A percentile compares a stretch with the other conserved stretches of the same genome.
Conservation (phyloP, 53 echinoderm and acorn worm genomes). For the Zoroaster sp. region DNA sequence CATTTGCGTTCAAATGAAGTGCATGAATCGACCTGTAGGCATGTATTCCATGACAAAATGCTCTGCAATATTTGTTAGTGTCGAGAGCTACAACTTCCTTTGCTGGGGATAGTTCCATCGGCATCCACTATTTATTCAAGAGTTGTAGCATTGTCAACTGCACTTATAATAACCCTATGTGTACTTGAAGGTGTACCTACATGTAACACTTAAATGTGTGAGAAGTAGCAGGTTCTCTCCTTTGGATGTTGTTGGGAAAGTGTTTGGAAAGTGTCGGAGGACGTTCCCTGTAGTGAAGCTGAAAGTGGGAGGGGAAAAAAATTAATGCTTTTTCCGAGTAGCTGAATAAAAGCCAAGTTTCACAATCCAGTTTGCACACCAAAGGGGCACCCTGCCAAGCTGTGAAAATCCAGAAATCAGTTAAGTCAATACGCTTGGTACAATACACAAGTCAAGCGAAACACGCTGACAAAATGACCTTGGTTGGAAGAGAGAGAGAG, state of each 20-base stretch:
- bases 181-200: too few relatives aligned
- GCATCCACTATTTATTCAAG: too few relatives aligned
- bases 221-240: background rate
- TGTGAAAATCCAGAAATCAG: constrained; percentile 24
- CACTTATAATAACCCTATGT: too few relatives aligned
- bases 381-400: background rate
- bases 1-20: too few relatives aligned
- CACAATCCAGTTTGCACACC: background rate
- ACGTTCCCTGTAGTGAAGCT: background rate
- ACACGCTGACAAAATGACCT: constrained; percentile 29
- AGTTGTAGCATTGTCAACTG: too few relatives aligned
- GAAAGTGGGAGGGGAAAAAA: background rate
- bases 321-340: background rate
- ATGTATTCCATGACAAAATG: too few relatives aligned
- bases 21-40: too few relatives aligned
- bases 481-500: background rate
- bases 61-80: too few relatives aligned
- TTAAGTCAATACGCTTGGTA: constrained; percentile 16
- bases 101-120: too few relatives aligned
- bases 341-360: constrained; percentile 3
- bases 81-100: too few relatives aligned
- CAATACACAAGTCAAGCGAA: constrained; percentile 33
- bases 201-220: background rate
- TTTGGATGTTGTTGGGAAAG: background rate
- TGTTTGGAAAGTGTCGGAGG: background rate